Evolutionary conservation across 2,888 invertebrate species (phyloP), one percentile per base, ranked within the genome.

Genomic region (Xanthia icteritia): DNA sequence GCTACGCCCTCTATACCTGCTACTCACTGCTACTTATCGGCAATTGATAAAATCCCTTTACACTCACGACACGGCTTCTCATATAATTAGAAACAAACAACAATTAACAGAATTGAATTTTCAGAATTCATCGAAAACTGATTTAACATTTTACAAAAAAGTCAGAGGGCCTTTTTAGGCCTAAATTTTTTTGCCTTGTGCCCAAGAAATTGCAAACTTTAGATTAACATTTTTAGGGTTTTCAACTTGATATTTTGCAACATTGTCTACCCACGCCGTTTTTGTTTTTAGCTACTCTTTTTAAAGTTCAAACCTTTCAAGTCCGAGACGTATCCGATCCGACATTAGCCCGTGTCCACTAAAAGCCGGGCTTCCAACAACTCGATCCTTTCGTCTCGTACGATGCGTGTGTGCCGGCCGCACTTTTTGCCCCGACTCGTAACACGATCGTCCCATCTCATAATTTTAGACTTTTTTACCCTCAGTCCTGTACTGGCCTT

Each of bases 391-490:
- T 79, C 86, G 89, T 87, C 87, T 84, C 92, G 93, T 93, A 94
- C 93, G 92, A 85, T 87, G 90, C 91, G 90, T 90, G 90, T 88
- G 91, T 73, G 90, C 89, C 82, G 84, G 77, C 65, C 85, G 76
- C 76, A 86, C 89, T 96, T 96, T 96, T 96, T 96, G 94, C 85
- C 61, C 65, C 56, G 73, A 75, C 90, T 89, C 94, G 95, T 94
- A 95, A 95, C 96, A 94, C 96, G 95, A 95, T 95, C 96, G 92
- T 91, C 85, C 94, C 94, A 93, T 94, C 95, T 94, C 95, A 94
- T 96, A 96, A 95, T 94, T 96, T 94, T 91, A 91, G 88, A 91
- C 90, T 94, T 96, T 95, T 95, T 94, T 93, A 82, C 84, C 83
- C 84, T 78, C 74, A 79, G 79, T 87, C 88, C 88, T 90, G 90